These are phyloP conservation scores for Hydriomena furcata DNA, from an alignment of 2,888 invertebrate species.

Conservation along the genomic window DNA sequence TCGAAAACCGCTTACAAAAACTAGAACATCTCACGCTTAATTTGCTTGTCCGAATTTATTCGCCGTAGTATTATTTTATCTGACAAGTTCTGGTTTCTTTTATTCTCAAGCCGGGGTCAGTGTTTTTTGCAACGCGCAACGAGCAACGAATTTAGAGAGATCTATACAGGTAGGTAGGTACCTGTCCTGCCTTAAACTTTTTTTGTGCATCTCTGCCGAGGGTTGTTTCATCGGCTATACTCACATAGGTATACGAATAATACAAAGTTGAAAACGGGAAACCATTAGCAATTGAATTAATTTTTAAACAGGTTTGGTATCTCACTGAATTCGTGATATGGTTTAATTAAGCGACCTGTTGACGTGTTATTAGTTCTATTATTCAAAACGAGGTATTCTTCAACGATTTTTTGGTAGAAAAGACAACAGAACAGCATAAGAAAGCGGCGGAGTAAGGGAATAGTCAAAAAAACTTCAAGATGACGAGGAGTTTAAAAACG, in stretches of 20 bases:
- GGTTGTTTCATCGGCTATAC: conserved; percentile 4
- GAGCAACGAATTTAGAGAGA: conserved; percentile 35
- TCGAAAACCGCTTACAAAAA: conserved; percentile 46
- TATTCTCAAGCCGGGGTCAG: conserved; percentile 40
- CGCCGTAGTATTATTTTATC: conserved; percentile 47
- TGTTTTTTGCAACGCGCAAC: conserved; percentile 42
- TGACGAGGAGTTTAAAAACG: too few relatives aligned
- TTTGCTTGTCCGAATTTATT: too few relatives aligned
- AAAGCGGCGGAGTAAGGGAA: too few relatives aligned
- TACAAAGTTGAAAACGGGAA: background rate
- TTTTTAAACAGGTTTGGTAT: conserved; percentile 1
- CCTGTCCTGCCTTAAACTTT: conserved; percentile 6
- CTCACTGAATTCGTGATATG: background rate
- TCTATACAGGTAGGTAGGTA: too few relatives aligned
- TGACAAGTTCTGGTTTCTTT: conserved; percentile 48
- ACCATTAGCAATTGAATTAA: background rate
- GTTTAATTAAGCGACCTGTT: background rate
- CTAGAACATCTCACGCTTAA: conserved; percentile 51
- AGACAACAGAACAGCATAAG: too few relatives aligned
- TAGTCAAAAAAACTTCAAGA: too few relatives aligned
- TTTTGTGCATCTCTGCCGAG: conserved; percentile 4
- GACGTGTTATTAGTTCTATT: background rate
- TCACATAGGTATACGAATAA: background rate
- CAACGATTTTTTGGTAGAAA: too few relatives aligned
- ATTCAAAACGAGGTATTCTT: too few relatives aligned